Evolutionary conservation across 2,797 vertebrate species (phyloP).

Genomic region (Simalia tracyae): DNA sequence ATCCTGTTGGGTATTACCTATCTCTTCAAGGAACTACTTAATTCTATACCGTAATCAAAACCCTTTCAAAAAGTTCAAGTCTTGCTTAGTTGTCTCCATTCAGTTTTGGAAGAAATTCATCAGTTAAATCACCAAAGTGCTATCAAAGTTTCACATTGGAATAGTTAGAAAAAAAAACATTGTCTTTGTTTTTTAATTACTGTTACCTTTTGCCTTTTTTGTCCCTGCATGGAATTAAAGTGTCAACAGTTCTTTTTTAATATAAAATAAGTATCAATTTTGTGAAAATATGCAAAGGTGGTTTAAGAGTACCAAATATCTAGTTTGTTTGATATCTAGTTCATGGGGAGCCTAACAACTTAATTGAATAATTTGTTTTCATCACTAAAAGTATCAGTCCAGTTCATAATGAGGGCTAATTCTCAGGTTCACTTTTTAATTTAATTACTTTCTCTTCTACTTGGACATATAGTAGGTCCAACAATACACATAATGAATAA

Average conservation of each 20-base stretch:
- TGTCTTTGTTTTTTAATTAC: slow-evolving; percentile 41
- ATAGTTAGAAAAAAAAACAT: slow-evolving; percentile 48
- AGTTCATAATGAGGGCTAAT: neutral
- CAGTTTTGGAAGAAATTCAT: slow-evolving; percentile 52
- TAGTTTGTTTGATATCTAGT: slow-evolving; percentile 7
- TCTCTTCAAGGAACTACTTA: slow-evolving; percentile 71
- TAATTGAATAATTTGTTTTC: neutral
- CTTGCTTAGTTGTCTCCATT: slow-evolving; percentile 44
- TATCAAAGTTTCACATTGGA: slow-evolving; percentile 53
- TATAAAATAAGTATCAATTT: slow-evolving; percentile 33
- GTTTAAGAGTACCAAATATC: slow-evolving; percentile 5
- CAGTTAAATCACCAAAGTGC: slow-evolving; percentile 63
- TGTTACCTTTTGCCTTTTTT: slow-evolving; percentile 41
- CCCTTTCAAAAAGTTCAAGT: slow-evolving; percentile 62
- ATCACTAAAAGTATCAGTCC: neutral
- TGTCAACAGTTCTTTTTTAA: slow-evolving; percentile 55
- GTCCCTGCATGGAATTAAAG: slow-evolving; percentile 17
- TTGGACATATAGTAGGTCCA: neutral
- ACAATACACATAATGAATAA: neutral
- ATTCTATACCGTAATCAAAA: slow-evolving; percentile 60
- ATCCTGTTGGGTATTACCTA: slow-evolving; percentile 65
- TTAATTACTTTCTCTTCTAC: neutral
- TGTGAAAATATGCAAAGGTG: slow-evolving; percentile 28
- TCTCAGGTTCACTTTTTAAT: neutral
- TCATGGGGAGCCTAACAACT: slow-evolving; percentile 27